phyloP scores from a whole-genome alignment of 2,888 invertebrate species.

The Ennomos quercinarius region DNA sequence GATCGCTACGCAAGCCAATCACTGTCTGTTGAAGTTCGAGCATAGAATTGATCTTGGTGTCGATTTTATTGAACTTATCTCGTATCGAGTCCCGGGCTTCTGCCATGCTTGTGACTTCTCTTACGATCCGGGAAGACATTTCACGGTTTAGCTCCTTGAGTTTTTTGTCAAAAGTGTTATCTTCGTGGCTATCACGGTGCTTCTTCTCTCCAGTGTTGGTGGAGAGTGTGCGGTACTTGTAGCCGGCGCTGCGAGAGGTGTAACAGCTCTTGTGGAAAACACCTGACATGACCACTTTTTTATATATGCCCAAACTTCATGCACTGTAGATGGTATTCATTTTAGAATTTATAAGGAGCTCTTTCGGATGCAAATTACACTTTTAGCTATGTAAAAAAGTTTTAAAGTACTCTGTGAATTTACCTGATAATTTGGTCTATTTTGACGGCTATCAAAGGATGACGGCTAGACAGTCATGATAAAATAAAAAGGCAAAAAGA shows the following conservation, averaged over 20 bases:
- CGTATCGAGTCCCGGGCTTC: constrained; percentile 56
- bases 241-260: constrained; percentile 67
- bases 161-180: constrained; percentile 58
- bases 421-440: too few species aligned
- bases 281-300: constrained; percentile 55
- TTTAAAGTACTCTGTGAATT: too few species aligned
- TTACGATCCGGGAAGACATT: constrained; percentile 59
- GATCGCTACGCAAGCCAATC: constrained; percentile 50
- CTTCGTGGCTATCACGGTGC: constrained; percentile 50
- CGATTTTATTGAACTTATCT: constrained; percentile 60
- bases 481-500: too few species aligned
- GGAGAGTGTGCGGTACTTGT: constrained; percentile 72
- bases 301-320: too few species aligned
- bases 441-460: too few species aligned
- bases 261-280: constrained; percentile 70
- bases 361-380: too few species aligned
- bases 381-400: too few species aligned
- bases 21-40: constrained; percentile 63
- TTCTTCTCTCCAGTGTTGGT: constrained; percentile 69
- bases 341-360: background rate
- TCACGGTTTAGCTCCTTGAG: constrained; percentile 61
- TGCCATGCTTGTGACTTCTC: constrained; percentile 54
- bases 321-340: constrained; percentile 5
- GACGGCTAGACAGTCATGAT: too few species aligned
- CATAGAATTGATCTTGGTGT: constrained; percentile 64